Base-by-base conservation (phyloP, 2,888 invertebrate genomes). In the Diarsia dahlii region DNA sequence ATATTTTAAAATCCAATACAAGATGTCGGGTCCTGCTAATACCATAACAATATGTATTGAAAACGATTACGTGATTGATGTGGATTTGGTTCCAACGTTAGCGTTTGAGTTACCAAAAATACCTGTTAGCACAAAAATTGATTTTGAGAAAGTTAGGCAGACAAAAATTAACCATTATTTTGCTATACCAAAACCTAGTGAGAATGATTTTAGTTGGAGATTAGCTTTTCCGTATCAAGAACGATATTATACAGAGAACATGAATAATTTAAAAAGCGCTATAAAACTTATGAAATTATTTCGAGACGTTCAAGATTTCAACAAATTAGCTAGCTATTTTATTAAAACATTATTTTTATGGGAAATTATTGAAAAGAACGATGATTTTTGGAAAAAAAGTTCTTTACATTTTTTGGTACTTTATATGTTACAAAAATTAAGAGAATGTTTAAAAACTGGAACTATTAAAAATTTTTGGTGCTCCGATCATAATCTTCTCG, bases 301-400 rank as follows among this genome's bases (percentile, higher is more conserved):
- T 65, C 89, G 94, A 58, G 94, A 94, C 78, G 77, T 91, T 12
- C 94, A 94, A 87, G 92, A 91, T 34, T 94, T 94, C 76, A 88
- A 92, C 54, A 90, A 91, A 83, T 72, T 94, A 50, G 93, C 93
- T n/a, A 94, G 94, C 80, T 94, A 94, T 82, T 93, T 90, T 67
- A 94, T 94, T 71, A 94, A 94, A 89, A 92, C 94, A 6, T 80
- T 94, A 78, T 94, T 94, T 90, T 86, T 94, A 66, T 94, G 93
- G 93, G 94, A 94, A 89, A 87, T 90, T 54, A 64, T 83, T 54
- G 80, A 82, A 67, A 88, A 88, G 9, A 77, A 84, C n/a, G 83
- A 89, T 15, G 74, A 81, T 15, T 93, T 93, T 84, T 94, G 94
- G 94, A 89, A 84, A 77, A 89, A 82, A 4, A 91, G 90, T 18